These are phyloP conservation scores for Dipodomys spectabilis DNA, from an alignment of 2,113 vertebrate species.

Conservation along the genomic window DNA sequence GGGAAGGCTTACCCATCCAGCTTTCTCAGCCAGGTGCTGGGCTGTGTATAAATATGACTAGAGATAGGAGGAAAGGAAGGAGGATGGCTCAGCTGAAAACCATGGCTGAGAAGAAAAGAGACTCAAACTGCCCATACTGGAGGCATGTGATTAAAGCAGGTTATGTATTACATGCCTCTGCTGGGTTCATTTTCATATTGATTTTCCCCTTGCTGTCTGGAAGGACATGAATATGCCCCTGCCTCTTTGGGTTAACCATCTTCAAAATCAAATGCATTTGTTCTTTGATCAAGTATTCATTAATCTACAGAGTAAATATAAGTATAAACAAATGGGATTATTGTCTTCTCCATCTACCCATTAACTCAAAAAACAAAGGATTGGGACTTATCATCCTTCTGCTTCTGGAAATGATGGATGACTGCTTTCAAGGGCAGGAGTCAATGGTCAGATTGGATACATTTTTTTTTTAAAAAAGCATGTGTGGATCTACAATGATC, in stretches of 20 bases:
- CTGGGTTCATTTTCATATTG: conserved; percentile 22
- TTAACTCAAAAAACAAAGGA: conserved; percentile 48
- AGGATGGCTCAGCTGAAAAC: not conserved
- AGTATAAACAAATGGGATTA: not conserved
- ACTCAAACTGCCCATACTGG: not conserved
- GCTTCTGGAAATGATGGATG: not conserved
- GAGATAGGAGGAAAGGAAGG: not conserved
- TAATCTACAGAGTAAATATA: conserved; percentile 32
- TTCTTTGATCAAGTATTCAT: conserved; percentile 12
- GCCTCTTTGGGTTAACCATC: not conserved
- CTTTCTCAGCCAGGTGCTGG: not conserved
- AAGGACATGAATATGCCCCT: not conserved
- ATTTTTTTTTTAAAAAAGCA: not conserved
- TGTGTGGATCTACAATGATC: not conserved
- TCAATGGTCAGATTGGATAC: not conserved
- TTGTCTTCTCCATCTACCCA: conserved; percentile 1
- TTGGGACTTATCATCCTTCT: not conserved
- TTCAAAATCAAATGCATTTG: conserved; percentile 49
- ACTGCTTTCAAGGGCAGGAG: not conserved
- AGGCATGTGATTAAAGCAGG: not conserved
- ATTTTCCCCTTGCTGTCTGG: conserved; percentile 10
- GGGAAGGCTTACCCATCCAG: not conserved
- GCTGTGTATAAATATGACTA: not conserved
- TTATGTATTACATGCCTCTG: not conserved
- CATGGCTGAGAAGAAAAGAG: conserved; percentile 15